Base-by-base conservation (phyloP, 2,888 invertebrate species). In the Beris morrisii region DNA sequence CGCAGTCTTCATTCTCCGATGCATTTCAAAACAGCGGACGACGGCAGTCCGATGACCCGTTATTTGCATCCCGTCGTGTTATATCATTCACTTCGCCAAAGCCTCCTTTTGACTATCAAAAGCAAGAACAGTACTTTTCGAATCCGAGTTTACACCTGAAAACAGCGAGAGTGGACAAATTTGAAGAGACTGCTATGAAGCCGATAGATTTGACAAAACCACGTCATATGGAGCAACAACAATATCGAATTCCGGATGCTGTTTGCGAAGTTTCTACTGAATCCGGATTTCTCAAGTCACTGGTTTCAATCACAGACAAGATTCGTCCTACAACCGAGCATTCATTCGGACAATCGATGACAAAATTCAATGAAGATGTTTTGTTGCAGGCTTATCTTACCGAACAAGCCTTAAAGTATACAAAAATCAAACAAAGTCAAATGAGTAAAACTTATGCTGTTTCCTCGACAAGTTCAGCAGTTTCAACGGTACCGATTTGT, bases 301-400 rank as follows among this genome's bases (percentile, higher is more conserved):
- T 81, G 9, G 79, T 80, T n/a, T 78, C 77, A 1, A 77, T 77
- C 1, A 79, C 79, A 28, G 79, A 81, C 67, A 79, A 78, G 70
- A 67, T 71, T 15, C 58, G 69, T 12, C 76, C 76, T 43, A 76
- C 77, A 46, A 75, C 73, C 22, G 38, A 73, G 73, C 66, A 55
- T 52, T 46, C 48, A 13, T 56, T 65, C 30, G 48, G 45, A 11
- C 48, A 65, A n/a, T 32, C 9, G 9, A 32, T 30, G 5, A 53
- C n/a, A 7, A 56, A 65, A 46, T 56, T 82, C 22, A 82, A 83
- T 65, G 86, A 88, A 45, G 87, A 87, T 70, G 85, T 86, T 5
- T 85, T 89, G 83, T 79, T 90, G 63, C 89, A 89, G 71, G 88
- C 87, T 0, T 90, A 90, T 77, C 83, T 90, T 58, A 89, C 88